phyloP scores from a whole-genome alignment of 2,113 vertebrate species.

The Oncorhynchus keta region DNA sequence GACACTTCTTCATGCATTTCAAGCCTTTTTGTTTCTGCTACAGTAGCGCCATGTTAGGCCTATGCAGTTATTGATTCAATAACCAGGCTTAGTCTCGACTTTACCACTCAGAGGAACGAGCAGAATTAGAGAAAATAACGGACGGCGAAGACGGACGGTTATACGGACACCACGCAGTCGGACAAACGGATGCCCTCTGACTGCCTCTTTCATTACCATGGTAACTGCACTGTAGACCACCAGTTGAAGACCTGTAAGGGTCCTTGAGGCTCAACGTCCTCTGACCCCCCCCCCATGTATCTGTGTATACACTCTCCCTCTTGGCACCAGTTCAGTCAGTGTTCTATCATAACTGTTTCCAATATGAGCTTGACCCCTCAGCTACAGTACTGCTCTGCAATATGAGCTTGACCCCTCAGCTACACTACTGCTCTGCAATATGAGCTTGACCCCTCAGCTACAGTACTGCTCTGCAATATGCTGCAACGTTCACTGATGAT shows the following conservation, averaged over 20 bases:
- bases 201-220: background rate
- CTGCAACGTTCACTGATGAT: conserved; percentile 61
- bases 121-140: background rate
- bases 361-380: background rate
- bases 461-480: conserved; percentile 56
- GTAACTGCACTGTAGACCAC: conserved; percentile 6
- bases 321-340: conserved; percentile 1
- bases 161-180: background rate
- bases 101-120: conserved; percentile 5
- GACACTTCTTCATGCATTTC: conserved; percentile 31
- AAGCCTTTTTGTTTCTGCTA: conserved; percentile 25
- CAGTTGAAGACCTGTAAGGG: background rate
- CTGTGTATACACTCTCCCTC: background rate
- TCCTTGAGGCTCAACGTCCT: no score
- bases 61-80: conserved; percentile 26
- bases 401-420: conserved; percentile 35
- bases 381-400: conserved; percentile 43
- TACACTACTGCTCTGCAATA: conserved; percentile 33
- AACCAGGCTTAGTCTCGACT: conserved; percentile 18
- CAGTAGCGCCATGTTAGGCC: conserved; percentile 18
- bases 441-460: background rate
- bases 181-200: background rate
- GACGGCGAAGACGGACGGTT: no score
- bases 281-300: background rate
- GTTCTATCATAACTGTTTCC: conserved; percentile 14